Evolutionary conservation across 2,888 invertebrate species (phyloP).

Genomic region (Caradrina kadenii): DNA sequence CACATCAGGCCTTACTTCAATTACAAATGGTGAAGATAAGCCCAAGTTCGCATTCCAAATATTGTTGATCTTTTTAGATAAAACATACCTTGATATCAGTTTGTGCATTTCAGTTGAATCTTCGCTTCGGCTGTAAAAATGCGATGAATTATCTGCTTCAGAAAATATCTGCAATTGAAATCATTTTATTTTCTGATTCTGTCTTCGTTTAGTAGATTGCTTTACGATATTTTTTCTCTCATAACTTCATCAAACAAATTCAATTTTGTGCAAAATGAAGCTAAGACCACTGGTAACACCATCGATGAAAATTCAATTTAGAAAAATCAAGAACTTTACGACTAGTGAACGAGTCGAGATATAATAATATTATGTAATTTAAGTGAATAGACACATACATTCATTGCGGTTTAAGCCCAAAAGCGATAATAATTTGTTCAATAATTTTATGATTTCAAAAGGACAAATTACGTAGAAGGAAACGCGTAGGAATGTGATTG

Average conservation of each 20-base stretch:
- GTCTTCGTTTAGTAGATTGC: conserved; percentile 47
- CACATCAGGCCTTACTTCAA: conserved; percentile 76
- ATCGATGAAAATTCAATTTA: conserved; percentile 61
- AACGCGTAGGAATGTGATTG: conserved; percentile 49
- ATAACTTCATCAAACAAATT: conserved; percentile 53
- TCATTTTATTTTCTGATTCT: conserved; percentile 43
- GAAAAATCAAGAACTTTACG: conserved; percentile 55
- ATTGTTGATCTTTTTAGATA: conserved; percentile 75
- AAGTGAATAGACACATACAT: conserved; percentile 48
- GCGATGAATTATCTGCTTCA: conserved; percentile 47
- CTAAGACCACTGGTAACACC: conserved; percentile 43
- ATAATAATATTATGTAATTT: conserved; percentile 50
- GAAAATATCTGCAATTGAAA: conserved; percentile 29
- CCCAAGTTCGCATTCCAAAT: conserved; percentile 71
- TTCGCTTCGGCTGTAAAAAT: conserved; percentile 42
- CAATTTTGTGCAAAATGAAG: conserved; percentile 46
- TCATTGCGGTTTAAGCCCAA: conserved; percentile 37
- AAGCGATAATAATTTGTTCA: conserved; percentile 35
- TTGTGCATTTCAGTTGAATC: conserved; percentile 65
- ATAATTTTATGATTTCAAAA: conserved; percentile 39
- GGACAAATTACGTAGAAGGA: conserved; percentile 30
- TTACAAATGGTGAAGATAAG: conserved; percentile 77
- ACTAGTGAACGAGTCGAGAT: conserved; percentile 47
- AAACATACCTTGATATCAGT: conserved; percentile 63
- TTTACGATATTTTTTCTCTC: conserved; percentile 37